Evolutionary conservation across 2,797 vertebrate genomes (phyloP).

Genomic region (Acanthurus leucopareius): DNA sequence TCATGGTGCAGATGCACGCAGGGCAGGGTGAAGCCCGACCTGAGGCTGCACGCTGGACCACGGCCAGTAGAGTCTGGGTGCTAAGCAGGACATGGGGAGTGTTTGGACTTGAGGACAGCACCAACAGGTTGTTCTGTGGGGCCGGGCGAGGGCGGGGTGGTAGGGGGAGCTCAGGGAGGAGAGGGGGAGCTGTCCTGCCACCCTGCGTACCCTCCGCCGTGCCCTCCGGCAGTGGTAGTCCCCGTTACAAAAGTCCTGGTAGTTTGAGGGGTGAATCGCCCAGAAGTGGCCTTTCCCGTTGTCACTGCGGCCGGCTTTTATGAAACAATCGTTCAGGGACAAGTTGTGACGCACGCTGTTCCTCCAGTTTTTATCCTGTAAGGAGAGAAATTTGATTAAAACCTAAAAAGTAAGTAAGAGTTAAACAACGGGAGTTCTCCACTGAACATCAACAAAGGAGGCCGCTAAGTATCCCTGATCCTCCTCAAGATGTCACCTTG

Average conservation of each 20-base stretch:
- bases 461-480: slow-evolving; percentile 66
- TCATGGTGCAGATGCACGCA: slow-evolving; percentile 63
- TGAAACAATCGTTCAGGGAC: slow-evolving; percentile 90
- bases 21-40: slow-evolving; percentile 54
- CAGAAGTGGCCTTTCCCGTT: slow-evolving; percentile 91
- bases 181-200: slow-evolving; percentile 58
- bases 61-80: slow-evolving; percentile 79
- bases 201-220: slow-evolving; percentile 84
- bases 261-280: slow-evolving; percentile 89
- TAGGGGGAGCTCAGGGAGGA: slow-evolving; percentile 50
- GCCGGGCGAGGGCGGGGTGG: slow-evolving; percentile 43
- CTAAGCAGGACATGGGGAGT: slow-evolving; percentile 65
- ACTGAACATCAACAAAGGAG: slow-evolving; percentile 40
- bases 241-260: slow-evolving; percentile 88
- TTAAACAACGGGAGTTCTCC: slow-evolving; percentile 29
- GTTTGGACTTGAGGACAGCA: slow-evolving; percentile 72
- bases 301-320: slow-evolving; percentile 90
- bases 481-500: slow-evolving; percentile 61
- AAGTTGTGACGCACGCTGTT: slow-evolving; percentile 91
- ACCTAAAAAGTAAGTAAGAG: slow-evolving; percentile 9
- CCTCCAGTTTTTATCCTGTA: slow-evolving; percentile 91
- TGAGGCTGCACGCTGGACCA: slow-evolving; percentile 74
- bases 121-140: slow-evolving; percentile 68
- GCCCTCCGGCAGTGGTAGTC: slow-evolving; percentile 88
- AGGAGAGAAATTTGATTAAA: slow-evolving; percentile 27